These are phyloP conservation scores for Hyperoplus immaculatus DNA, from an alignment of 2,797 vertebrate genomes.

Conservation along the genomic window DNA sequence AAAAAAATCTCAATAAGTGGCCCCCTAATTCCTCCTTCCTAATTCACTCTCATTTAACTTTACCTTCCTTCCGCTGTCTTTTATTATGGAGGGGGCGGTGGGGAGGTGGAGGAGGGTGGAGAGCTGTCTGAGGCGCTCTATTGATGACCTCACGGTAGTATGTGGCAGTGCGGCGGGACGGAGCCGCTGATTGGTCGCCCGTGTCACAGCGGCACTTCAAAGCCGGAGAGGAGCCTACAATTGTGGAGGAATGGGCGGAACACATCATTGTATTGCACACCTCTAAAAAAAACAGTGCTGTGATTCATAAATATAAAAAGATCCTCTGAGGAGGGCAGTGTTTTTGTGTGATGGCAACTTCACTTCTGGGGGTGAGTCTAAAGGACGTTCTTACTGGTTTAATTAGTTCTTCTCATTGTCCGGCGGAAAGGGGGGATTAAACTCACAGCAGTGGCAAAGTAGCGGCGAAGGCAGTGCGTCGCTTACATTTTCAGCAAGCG, in stretches of 20 bases:
- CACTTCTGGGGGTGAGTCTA: conserved; percentile 99
- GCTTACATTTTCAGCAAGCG: conserved; percentile 87
- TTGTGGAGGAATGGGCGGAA: conserved; percentile 99
- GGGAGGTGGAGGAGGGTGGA: conserved; percentile 66
- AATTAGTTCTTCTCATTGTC: conserved; percentile 96
- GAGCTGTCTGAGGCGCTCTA: conserved; percentile 81
- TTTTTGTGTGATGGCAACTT: conserved; percentile 99
- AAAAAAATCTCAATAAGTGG: conserved; percentile 72
- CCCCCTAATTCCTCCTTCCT: conserved; percentile 82
- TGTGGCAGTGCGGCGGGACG: conserved; percentile 88
- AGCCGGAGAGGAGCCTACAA: conserved; percentile 98
- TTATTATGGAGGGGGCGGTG: conserved; percentile 82
- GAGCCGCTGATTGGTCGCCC: conserved; percentile 93
- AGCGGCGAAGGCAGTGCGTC: conserved; percentile 89
- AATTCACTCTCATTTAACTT: conserved; percentile 85
- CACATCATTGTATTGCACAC: conserved; percentile 99
- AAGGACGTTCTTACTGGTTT: conserved; percentile 93
- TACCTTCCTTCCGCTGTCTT: conserved; percentile 85
- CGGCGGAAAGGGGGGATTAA: conserved; percentile 90
- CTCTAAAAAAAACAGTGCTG: conserved; percentile 99
- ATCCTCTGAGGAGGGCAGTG: conserved; percentile 98
- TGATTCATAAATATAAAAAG: conserved; percentile 99
- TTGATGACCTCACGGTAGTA: conserved; percentile 93
- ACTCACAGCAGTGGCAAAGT: conserved; percentile 89
- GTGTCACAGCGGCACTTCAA: conserved; percentile 99